Evolutionary conservation across 2,113 vertebrate genomes (phyloP), one percentile per base, ranked within the genome.

Genomic region (Trichechus manatus): DNA sequence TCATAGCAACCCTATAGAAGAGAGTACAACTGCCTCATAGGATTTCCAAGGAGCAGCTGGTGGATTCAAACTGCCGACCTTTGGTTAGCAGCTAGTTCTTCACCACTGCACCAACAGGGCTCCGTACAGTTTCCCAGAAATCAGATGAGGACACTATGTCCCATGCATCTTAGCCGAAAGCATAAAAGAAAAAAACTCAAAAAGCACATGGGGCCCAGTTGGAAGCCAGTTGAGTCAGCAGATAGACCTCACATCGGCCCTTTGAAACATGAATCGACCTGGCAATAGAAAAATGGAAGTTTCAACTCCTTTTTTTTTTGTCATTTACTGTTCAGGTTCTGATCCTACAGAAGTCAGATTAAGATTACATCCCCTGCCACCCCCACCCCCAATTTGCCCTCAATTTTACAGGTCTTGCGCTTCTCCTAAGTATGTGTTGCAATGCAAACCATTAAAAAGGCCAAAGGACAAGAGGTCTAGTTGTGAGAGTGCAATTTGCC

Each of bases 291-390:
- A 95, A 94, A 53, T n/a, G 9, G 42, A 74, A 27, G 9, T 81
- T 61, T 72, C 81, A 81, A 4, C 1, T 3, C 14, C 6, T 33
- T 44, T 70, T 8, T 50, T 86, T 82, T 77, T 79, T 9, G 20
- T 85, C 56, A 85, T 64, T 85, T 82, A 36, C 31, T 63, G 25
- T 89, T 90, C 64, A 68, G 29, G 42, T 92, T 96, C 36, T 94
- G 33, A 72, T 81, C 29, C 56, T 59, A 74, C 44, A 78, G 61
- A 86, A 3, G 27, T 61, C 31, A 53, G 64, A 95, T 94, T 10
- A 72, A 61, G 17, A 97, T 44, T 56, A 61, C 56, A 78, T 44
- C 14, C 17, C 53, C n/a, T 3, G 11, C 27, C n/a, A 5, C 27
- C 23, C 50, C 59, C 22, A 39, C 31, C 14, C 23, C 25, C 39